A percentile compares a stretch with the other conserved stretches of the same genome.
These are phyloP conservation scores for Oncopodura yosiiana DNA, from an alignment of 1,140 invertebrate species.

Conservation along the genomic window DNA sequence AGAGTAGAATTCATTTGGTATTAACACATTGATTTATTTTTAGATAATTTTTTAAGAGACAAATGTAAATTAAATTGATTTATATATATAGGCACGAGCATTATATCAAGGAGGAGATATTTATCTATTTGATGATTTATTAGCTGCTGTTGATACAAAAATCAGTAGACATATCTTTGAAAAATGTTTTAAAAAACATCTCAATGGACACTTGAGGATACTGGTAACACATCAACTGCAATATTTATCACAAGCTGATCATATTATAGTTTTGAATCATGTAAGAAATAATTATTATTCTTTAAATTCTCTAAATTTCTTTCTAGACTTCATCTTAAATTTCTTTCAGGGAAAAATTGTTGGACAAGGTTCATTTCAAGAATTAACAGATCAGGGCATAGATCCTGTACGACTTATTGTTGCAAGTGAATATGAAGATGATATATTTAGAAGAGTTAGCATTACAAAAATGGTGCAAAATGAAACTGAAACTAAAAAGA, in stretches of 20 bases:
- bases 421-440: slow-evolving; percentile 36
- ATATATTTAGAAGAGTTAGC: too few species aligned
- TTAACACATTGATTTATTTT: too few species aligned
- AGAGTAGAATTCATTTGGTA: slow-evolving; percentile 43
- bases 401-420: slow-evolving; percentile 53
- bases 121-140: slow-evolving; percentile 47
- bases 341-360: slow-evolving; percentile 41
- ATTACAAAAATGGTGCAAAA: too few species aligned
- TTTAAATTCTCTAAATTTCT: background rate
- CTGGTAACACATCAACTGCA: slow-evolving; percentile 57
- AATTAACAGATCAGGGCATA: slow-evolving; percentile 48
- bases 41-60: slow-evolving; percentile 45
- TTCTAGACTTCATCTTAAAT: background rate
- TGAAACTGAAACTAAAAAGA: background rate
- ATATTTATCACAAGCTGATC: slow-evolving; percentile 46
- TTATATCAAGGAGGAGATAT: slow-evolving; percentile 47
- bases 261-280: slow-evolving; percentile 44
- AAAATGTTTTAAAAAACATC: slow-evolving; percentile 24
- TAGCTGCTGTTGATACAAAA: slow-evolving; percentile 42
- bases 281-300: slow-evolving; percentile 23
- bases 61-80: slow-evolving; percentile 46
- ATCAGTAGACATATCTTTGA: slow-evolving; percentile 45
- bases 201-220: slow-evolving; percentile 42
- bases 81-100: slow-evolving; percentile 51
- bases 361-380: slow-evolving; percentile 47